Evolutionary conservation across 2,888 invertebrate genomes (phyloP), one percentile per base, ranked within the genome.

Genomic region (Cheilosia scutellata): DNA sequence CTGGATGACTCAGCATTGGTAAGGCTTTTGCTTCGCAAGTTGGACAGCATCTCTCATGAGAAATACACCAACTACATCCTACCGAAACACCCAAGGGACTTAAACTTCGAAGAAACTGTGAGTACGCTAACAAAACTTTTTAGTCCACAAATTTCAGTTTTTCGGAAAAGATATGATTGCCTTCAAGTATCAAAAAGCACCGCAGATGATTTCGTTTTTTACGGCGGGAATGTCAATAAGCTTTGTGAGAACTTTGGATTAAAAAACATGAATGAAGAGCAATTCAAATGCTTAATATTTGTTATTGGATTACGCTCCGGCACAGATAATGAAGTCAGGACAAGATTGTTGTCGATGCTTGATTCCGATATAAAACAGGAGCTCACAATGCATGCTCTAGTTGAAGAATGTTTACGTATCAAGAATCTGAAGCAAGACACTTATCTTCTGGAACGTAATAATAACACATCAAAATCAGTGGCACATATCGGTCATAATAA

Each of bases 1-100:
- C n/a, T n/a, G 4, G 40, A n/a, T 4, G n/a, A n/a, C 11, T 7
- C 29, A 9, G 33, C 33, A 33, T 42, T 42, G 40, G 40, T 42
- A 11, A 13, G 40, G 40, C 40, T 42, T 13, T 74, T 87, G 60
- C 40, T 87, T 7, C 60, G 87, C 37, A 87, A 88, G 37, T 57
- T 66, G 4, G 11, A 68, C 37, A 13, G 79, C 37, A 53, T 49
- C 27, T 82, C 66, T 60, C 80, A 88, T 49, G 60, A 29, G 11
- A 53, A 66, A 31, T 70, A 70, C 31, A 51, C 25, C 20, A 77
- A 82, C 55, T 87, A 84, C 11, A 42, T 42, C 40, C n/a, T 33
- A 7, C 33, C 33, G 33, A 33, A 33, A 33, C 33, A 33, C 7
- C 33, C 6, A 5, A 33, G 33, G 7, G 33, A 42, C 11, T 11